Evolutionary conservation across 2,888 invertebrate species (phyloP).

Genomic region (Ypsolopha sequella): DNA sequence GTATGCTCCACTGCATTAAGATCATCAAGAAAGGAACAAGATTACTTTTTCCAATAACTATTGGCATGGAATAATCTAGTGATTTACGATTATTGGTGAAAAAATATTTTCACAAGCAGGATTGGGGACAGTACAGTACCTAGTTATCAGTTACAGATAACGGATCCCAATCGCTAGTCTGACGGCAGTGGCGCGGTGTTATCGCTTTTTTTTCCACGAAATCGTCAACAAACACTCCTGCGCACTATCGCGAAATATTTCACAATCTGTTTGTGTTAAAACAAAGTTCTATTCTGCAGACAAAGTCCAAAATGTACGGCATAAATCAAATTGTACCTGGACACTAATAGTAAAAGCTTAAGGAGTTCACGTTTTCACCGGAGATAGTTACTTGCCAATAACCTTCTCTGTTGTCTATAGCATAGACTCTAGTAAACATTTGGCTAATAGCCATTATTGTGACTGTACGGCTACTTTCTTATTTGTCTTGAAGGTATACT

Average conservation of each 20-base stretch:
- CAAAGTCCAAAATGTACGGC: too few species aligned
- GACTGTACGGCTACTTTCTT: neutral
- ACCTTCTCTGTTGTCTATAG: neutral
- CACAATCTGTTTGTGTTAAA: constrained; percentile 25
- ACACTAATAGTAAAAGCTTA: too few species aligned
- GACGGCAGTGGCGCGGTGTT: constrained; percentile 30
- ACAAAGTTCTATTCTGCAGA: too few species aligned
- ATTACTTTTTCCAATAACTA: too few species aligned
- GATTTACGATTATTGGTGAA: neutral
- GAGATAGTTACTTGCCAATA: neutral
- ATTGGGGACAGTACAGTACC: constrained; percentile 20
- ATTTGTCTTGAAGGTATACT: neutral
- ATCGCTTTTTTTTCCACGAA: constrained; percentile 54
- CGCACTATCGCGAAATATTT: constrained; percentile 52
- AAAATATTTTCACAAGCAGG: neutral
- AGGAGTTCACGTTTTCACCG: too few species aligned
- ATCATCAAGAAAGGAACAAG: too few species aligned
- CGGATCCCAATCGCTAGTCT: constrained; percentile 47
- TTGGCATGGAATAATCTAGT: neutral
- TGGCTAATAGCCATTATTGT: neutral
- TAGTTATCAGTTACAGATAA: constrained; percentile 49
- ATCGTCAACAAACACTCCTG: constrained; percentile 50
- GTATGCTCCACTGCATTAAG: too few species aligned
- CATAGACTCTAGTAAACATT: neutral
- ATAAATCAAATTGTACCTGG: too few species aligned